Base-by-base conservation (phyloP, 1,140 invertebrate species). In the Aleiodes sp. region DNA sequence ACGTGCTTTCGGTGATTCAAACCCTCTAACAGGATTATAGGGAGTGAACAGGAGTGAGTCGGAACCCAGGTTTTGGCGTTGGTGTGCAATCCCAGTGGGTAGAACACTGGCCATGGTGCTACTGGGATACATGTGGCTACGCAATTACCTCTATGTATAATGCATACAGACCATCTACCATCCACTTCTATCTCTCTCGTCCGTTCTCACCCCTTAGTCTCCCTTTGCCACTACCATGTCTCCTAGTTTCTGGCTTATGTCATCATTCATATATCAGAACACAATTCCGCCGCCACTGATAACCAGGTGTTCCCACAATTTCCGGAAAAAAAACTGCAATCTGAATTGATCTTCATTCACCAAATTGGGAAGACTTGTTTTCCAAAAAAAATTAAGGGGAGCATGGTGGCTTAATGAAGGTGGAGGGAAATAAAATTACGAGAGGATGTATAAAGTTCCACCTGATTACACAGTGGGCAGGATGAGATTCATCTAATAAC, bases 11-110 rank as follows among this genome's bases (percentile, higher is more conserved):
- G 73, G 74, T 76, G 75, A 75, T 76, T 80, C 75, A 69, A 70
- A 70, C 73, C 79, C 73, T 43, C 76, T 79, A 80, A 78, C 77
- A 71, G 76, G 77, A 81, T 80, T 81, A 80, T 62, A 63, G 67
- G 46, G 35, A 29, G n/a, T 26, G 26, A 10, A 3, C 8, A 61
- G 46, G 35, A 29, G n/a, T 26, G 26, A 10, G 3, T 9, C 21
- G 62, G 46, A 60, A n/a, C 64, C 65, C 57, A 70, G 71, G 72
- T 71, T 75, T 71, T 72, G 74, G 66, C 72, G 71, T 72, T 70
- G 57, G 70, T 75, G 65, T 73, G 70, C 76, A 76, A 74, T 74
- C 67, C 78, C 69, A 67, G 39, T 9, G n/a, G 39, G 39, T 14
- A 16, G n/a, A 43, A 26, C 19, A 12, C 10, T 12, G 10, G 0